Evolutionary conservation across 2,888 invertebrate species (phyloP).

Genomic region (Homarus gammarus): DNA sequence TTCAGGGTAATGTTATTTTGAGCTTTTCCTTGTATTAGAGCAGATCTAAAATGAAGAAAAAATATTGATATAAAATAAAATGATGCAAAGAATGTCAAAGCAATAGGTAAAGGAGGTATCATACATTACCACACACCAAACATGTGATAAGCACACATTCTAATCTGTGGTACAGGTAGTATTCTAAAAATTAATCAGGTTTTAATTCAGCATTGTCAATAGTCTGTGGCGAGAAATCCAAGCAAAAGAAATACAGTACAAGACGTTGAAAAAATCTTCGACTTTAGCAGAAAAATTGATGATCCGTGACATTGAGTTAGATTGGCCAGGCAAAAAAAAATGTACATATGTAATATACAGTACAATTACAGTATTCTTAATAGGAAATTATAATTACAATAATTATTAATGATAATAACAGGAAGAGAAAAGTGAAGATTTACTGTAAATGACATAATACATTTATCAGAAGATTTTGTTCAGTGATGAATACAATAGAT

Average conservation of each 20-base stretch:
- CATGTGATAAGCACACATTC: too few species aligned
- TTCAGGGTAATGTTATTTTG: constrained; percentile 27
- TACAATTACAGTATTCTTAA: too few species aligned
- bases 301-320: background rate
- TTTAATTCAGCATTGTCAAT: background rate
- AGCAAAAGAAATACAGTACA: background rate
- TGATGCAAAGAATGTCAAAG: background rate
- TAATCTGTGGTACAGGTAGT: too few species aligned
- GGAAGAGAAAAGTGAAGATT: background rate
- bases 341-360: background rate
- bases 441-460: too few species aligned
- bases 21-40: constrained; percentile 4
- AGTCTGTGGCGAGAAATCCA: background rate
- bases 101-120: background rate
- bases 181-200: background rate
- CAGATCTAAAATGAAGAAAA: constrained; percentile 8
- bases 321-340: background rate
- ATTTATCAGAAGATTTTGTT: too few species aligned
- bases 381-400: background rate
- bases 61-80: too few species aligned
- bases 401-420: background rate
- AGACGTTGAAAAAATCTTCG: background rate
- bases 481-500: too few species aligned
- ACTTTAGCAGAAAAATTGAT: background rate
- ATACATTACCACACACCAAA: background rate